phyloP scores from a whole-genome alignment of 2,113 vertebrate species.

The Indri indri region DNA sequence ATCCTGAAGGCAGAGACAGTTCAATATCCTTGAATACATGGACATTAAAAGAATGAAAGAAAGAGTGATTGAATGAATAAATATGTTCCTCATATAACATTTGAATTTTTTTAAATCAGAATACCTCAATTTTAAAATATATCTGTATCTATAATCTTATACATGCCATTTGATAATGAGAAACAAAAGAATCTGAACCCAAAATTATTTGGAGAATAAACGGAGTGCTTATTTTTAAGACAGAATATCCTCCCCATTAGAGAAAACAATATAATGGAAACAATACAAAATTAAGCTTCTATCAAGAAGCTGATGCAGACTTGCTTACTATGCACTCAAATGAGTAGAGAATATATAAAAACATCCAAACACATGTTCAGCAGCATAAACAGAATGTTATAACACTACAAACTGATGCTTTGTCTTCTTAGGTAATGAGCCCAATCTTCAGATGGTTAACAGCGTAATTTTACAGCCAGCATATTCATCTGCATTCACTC shows the following conservation, averaged over 20 bases:
- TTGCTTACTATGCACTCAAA: background rate
- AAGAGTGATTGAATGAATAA: background rate
- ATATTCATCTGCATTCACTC: background rate
- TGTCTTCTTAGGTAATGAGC: conserved; percentile 47
- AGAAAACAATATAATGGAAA: conserved; percentile 52
- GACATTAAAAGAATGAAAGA: background rate
- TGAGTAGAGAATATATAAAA: background rate
- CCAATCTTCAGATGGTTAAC: conserved; percentile 25
- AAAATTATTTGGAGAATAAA: conserved; percentile 52
- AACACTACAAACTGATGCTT: conserved; percentile 23
- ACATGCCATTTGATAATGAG: background rate
- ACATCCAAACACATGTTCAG: background rate
- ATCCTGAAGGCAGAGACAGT: background rate
- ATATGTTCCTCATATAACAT: background rate
- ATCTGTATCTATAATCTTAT: background rate
- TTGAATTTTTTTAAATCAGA: conserved; percentile 12
- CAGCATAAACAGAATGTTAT: conserved; percentile 9
- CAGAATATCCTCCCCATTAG: conserved; percentile 41
- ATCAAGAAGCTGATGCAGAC: background rate
- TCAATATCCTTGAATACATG: background rate
- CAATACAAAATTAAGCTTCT: conserved; percentile 50
- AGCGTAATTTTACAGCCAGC: conserved; percentile 19
- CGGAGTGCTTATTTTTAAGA: conserved; percentile 50
- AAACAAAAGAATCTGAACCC: background rate
- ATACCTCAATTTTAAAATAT: conserved; percentile 15